Evolutionary conservation across 1,140 invertebrate genomes (phyloP), one percentile per base, ranked within the genome.

Genomic region (Idris sp.): DNA sequence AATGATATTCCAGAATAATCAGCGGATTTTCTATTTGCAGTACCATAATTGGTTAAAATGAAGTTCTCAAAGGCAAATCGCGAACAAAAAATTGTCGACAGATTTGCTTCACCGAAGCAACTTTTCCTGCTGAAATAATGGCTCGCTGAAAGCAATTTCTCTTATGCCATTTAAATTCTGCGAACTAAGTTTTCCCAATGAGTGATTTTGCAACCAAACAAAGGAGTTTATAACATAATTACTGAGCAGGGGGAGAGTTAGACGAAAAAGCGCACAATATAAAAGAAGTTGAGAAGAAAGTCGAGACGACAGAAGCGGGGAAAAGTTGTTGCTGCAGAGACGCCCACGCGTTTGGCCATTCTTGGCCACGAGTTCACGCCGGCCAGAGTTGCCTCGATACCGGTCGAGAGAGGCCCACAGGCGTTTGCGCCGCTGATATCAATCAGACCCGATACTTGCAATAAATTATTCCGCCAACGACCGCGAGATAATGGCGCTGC

Each of bases 401-500:
- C 10, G 15, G 51, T 46, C 59, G 59, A 30, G 19, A 51, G 46
- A 38, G 41, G 19, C 31, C 38, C 38, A 43, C 15, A 36, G 14
- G 26, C 36, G 31, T 30, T 9, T 41, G 40, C 33, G 41, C 62
- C 68, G 71, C 62, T 59, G 67, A 77, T 75, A 77, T 53, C 49
- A 53, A 75, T 69, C 67, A 30, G 33, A 56, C 61, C 54, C 69
- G 65, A 74, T 74, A 74, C 61, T 74, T 62, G 30, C 18, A 53
- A 76, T 69, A 59, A 59, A 69, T 69, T 53, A 59, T 53, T 51
- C 44, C 31, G 6, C 36, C 43, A 68, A 58, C 35, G 35, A 58
- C 18, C 26, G 49, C 62, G 26, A 44, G 33, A 38, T 56, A 56
- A 67, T 56, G 40, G 15, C 53, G 25, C n/a, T 53, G n/a, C 22